Conservation (phyloP, 2,888 invertebrate species). For the Andrena marginata region DNA sequence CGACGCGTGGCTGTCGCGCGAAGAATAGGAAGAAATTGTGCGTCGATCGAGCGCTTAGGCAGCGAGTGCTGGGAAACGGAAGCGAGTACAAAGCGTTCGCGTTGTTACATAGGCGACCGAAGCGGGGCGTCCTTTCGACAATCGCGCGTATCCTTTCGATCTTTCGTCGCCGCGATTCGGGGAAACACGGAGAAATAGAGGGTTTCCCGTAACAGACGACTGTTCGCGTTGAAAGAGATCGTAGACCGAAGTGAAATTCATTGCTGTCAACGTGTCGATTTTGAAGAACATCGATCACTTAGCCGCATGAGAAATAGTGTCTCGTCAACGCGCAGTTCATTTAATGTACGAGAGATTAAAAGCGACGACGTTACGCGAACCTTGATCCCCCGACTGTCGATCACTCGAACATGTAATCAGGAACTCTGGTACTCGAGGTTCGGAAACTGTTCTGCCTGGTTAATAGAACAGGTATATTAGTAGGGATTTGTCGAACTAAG, state of each 20-base stretch:
- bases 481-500: constrained; percentile 8
- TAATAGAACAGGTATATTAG: constrained; percentile 9
- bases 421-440: not conserved
- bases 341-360: no score
- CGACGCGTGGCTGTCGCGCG: not conserved
- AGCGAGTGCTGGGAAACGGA: constrained; percentile 10
- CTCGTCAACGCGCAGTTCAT: not conserved
- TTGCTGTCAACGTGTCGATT: not conserved
- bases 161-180: not conserved
- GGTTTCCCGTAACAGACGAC: not conserved
- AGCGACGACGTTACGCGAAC: no score
- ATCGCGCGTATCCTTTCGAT: not conserved
- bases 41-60: not conserved
- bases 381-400: no score
- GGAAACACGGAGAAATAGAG: not conserved
- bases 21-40: not conserved
- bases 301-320: not conserved
- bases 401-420: not conserved
- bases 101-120: not conserved
- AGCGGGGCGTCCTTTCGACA: not conserved
- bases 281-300: not conserved
- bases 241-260: not conserved
- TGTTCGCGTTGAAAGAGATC: not conserved
- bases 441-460: not conserved
- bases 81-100: not conserved